Evolutionary conservation across 2,797 vertebrate genomes (phyloP).

Genomic region (Etheostoma perlongum): DNA sequence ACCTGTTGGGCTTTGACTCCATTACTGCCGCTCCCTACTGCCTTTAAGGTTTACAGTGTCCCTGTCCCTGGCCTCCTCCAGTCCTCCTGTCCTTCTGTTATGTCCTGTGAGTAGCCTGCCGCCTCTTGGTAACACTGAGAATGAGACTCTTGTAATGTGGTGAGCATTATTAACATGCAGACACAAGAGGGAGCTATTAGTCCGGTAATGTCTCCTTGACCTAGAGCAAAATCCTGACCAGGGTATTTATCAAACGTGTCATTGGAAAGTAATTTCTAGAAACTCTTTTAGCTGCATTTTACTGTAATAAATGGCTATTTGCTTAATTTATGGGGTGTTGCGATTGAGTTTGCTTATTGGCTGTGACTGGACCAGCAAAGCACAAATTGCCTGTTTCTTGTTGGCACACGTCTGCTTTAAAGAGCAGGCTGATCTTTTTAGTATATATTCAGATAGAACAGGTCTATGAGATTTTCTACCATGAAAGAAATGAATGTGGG

Average conservation of each 20-base stretch:
- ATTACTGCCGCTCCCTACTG: not conserved
- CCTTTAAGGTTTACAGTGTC: not conserved
- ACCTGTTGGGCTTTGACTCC: conserved; percentile 8
- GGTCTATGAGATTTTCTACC: not conserved
- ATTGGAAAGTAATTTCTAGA: conserved; percentile 4
- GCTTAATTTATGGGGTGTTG: not conserved
- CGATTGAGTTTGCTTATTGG: conserved; percentile 3
- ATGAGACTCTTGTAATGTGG: not conserved
- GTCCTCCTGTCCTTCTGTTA: not conserved
- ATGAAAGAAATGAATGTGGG: not conserved
- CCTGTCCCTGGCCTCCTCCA: not conserved
- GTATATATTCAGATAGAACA: too few species aligned
- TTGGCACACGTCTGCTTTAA: conserved; percentile 44
- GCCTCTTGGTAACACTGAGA: conserved; percentile 42
- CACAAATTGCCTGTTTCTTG: conserved; percentile 39
- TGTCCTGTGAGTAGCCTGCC: conserved; percentile 45
- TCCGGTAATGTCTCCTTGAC: conserved; percentile 50
- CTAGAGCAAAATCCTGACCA: conserved; percentile 34
- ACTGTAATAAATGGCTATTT: not conserved
- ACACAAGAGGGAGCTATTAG: conserved; percentile 69
- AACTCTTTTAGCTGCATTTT: not conserved
- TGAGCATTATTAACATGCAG: not conserved
- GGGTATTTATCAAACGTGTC: conserved; percentile 17
- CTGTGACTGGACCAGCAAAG: conserved; percentile 35
- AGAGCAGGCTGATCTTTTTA: not conserved